Conservation (phyloP, 92 coral and sea anemone species). For the Palythoa caribaeorum region DNA sequence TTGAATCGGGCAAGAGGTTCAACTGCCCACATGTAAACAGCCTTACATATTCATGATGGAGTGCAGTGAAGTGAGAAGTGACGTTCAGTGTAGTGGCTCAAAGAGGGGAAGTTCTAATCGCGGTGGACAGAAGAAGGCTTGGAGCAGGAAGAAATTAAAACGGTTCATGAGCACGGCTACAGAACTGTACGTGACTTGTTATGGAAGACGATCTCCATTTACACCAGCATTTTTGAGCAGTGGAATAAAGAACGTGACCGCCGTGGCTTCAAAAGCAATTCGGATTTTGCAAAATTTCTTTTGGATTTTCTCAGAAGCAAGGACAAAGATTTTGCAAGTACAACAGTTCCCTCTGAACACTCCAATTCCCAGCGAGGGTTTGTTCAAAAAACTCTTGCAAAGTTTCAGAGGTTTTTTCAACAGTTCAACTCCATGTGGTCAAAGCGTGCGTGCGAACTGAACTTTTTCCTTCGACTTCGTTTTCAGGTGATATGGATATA, state of each 20-base stretch:
- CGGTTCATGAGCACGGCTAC: constrained; percentile 1
- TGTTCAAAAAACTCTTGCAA: not conserved
- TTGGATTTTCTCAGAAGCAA: constrained; percentile 23
- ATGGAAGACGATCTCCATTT: not conserved
- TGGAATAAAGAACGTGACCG: constrained; percentile 30
- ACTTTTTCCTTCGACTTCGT: constrained; percentile 20
- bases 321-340: not conserved
- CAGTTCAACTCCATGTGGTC: constrained; percentile 34
- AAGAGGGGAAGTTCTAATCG: not conserved
- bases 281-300: constrained; percentile 36
- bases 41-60: not conserved
- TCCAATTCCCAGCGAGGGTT: not conserved
- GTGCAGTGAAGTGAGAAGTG: not conserved
- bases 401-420: constrained; percentile 17
- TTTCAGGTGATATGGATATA: constrained; percentile 25
- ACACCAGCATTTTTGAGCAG: constrained; percentile 35
- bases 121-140: not conserved
- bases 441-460: constrained; percentile 22
- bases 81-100: no score
- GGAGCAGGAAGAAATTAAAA: not conserved
- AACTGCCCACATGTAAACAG: no score
- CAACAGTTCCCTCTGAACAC: not conserved
- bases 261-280: constrained; percentile 30
- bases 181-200: constrained; percentile 11
- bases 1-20: no score